These are phyloP conservation scores for Tyto alba DNA, from an alignment of 2,113 vertebrate species.

Conservation along the genomic window DNA sequence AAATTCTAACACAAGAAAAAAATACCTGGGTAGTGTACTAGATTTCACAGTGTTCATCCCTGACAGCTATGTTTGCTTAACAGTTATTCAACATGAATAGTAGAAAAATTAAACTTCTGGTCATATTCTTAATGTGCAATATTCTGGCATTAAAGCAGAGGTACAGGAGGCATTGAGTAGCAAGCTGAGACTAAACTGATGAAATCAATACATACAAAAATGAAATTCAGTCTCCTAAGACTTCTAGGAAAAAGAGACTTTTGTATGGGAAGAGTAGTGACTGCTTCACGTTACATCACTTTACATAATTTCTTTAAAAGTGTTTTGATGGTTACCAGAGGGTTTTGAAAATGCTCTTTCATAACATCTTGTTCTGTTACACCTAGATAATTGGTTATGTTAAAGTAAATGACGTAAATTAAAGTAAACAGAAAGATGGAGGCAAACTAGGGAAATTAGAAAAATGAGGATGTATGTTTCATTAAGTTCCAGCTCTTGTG, in stretches of 20 bases:
- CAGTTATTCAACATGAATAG: not conserved
- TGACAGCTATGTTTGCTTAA: slow-evolving; percentile 13
- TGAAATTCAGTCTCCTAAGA: not conserved
- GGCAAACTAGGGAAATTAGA: not conserved
- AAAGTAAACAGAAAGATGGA: slow-evolving; percentile 12
- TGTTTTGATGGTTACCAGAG: slow-evolving; percentile 13
- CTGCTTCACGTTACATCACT: not conserved
- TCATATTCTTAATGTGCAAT: not conserved
- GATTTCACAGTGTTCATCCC: not conserved
- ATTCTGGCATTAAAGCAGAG: not conserved
- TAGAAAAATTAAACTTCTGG: not conserved
- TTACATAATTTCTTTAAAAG: not conserved
- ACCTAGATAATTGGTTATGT: not conserved
- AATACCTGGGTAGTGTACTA: not conserved
- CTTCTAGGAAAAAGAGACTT: not conserved
- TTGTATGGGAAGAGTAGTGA: not conserved
- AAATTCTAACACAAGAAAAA: not conserved
- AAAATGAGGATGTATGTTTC: not conserved
- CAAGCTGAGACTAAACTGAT: not conserved
- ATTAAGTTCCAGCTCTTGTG: not conserved
- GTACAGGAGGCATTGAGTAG: not conserved
- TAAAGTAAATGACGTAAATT: slow-evolving; percentile 9
- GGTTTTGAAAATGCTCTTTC: not conserved
- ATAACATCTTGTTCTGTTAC: slow-evolving; percentile 3
- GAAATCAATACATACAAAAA: not conserved